Evolutionary conservation across 2,113 vertebrate genomes (phyloP), one percentile per base, ranked within the genome.

Genomic region (Cervus canadensis): DNA sequence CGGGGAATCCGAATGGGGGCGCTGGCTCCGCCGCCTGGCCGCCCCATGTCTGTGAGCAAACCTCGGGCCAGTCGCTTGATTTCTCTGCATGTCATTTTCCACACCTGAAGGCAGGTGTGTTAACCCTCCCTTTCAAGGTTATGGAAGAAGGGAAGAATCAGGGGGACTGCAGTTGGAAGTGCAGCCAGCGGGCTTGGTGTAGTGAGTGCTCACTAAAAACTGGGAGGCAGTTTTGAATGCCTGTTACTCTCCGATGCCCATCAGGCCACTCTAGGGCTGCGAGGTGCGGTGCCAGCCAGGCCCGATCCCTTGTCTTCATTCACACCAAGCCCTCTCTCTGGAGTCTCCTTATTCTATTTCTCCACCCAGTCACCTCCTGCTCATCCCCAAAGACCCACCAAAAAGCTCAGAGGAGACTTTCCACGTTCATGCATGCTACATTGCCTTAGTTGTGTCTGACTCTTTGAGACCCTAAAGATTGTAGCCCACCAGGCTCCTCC

Each of bases 11-110:
- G 48, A 23, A 7, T 4, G 6, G 7, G 2, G 59, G 33, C 2
- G 40, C 88, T 11, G 79, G 50, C 50, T 40, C 36, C 19, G 17
- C 21, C 10, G 11, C 26, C 33, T 1, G 48, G 67, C 25, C 5
- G 0, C 74, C 26, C 54, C 0, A 0, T 1, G 14, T 21, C 33
- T 0, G 0, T 6, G 16, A 76, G 14, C 88, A 43, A 30, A 50
- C 7, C 43, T 2, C 5, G 1, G 56, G 60, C 56, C 36, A 23
- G 15, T 2, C 7, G 30, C 86, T 79, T 4, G 15, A 6, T 26
- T 40, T 30, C 36, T 33, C 84, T 6, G 92, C 60, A 43, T 87
- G 50, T 90, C 81, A 4, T 52, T 71, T 48, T 87, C 93, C 83
- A 87, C 62, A 6, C 21, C 26, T 23, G 92, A n/a, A 71, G 93